Percentiles rank a stretch among this genome's conserved stretches.
Conservation (phyloP, 2,113 vertebrate genomes). For the Stomatorhinus ivindoensis region DNA sequence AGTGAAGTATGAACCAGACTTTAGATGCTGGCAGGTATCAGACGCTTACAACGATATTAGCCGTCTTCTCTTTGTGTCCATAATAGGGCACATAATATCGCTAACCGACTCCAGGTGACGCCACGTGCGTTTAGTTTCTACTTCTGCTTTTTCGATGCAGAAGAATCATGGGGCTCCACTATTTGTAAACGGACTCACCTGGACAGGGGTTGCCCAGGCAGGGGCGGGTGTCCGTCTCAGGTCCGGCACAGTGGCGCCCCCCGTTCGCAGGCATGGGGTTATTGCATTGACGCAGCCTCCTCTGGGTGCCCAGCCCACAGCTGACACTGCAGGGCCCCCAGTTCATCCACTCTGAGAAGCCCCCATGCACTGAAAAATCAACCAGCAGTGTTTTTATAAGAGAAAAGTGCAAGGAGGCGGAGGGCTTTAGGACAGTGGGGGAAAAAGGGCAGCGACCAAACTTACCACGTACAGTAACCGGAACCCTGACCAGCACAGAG, state of each 20-base stretch:
- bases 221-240: constrained; percentile 56
- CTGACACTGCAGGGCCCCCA: constrained; percentile 83
- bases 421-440: background rate
- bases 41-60: background rate
- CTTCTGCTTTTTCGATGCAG: background rate
- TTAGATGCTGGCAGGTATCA: background rate
- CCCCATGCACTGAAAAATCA: constrained; percentile 73
- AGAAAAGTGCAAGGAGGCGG: background rate
- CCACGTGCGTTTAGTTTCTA: background rate
- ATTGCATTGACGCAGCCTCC: constrained; percentile 75
- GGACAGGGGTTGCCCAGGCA: constrained; percentile 80
- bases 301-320: constrained; percentile 77
- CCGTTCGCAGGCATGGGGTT: constrained; percentile 83
- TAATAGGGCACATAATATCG: background rate
- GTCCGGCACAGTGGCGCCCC: constrained; percentile 68
- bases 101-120: background rate
- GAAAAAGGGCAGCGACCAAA: background rate
- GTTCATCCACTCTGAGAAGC: constrained; percentile 79
- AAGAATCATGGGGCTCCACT: background rate
- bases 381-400: background rate
- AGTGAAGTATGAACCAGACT: background rate
- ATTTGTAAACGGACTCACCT: constrained; percentile 55
- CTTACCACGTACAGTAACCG: constrained; percentile 79
- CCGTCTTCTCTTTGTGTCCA: background rate
- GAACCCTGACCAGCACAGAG: constrained; percentile 66